These are phyloP conservation scores for Heliornis fulica DNA, from an alignment of 2,113 vertebrate species.

Conservation along the genomic window DNA sequence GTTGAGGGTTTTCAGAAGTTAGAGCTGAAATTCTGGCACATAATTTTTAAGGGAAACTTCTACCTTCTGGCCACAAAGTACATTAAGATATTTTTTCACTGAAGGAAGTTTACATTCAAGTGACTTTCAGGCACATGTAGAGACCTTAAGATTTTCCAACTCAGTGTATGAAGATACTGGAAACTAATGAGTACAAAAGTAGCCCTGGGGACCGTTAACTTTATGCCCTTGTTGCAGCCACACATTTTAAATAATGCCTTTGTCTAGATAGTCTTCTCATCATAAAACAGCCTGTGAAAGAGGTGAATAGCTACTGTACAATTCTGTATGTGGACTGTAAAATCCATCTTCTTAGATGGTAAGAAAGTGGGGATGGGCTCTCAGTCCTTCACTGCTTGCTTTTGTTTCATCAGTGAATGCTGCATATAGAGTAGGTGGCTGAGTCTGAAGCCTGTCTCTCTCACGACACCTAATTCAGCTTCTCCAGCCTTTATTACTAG, in stretches of 20 bases:
- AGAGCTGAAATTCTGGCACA: background rate
- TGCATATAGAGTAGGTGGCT: background rate
- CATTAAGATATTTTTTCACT: background rate
- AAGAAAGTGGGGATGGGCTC: background rate
- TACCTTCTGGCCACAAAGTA: background rate
- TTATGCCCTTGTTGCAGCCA: background rate
- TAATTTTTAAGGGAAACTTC: background rate
- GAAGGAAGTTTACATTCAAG: background rate
- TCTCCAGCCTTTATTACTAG: background rate
- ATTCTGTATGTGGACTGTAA: background rate
- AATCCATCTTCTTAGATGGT: background rate
- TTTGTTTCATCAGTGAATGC: constrained; percentile 8
- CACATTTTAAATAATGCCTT: background rate
- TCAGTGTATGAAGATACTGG: background rate
- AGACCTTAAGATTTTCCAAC: background rate
- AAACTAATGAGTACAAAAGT: background rate
- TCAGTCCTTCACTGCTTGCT: background rate
- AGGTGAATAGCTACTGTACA: background rate
- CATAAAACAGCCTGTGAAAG: background rate
- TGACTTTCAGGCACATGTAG: background rate
- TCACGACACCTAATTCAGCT: background rate
- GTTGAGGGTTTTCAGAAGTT: background rate
- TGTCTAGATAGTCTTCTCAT: background rate
- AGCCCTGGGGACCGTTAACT: background rate
- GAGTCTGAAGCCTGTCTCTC: background rate